Percentiles rank a stretch among this genome's conserved stretches.
These are phyloP conservation scores for Falco biarmicus DNA, from an alignment of 2,797 vertebrate species.

Conservation along the genomic window DNA sequence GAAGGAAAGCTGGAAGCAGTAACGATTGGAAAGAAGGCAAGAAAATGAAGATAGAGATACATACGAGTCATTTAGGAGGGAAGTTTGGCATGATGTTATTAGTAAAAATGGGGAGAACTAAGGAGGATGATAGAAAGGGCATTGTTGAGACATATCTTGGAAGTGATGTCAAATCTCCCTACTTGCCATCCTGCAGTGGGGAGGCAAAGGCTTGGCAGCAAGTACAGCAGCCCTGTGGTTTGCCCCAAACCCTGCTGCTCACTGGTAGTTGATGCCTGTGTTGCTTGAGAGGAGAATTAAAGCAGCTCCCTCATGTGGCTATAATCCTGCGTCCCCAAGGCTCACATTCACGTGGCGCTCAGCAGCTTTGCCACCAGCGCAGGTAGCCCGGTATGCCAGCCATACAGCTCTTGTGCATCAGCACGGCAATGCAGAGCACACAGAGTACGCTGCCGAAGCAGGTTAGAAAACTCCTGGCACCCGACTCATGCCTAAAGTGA, in stretches of 20 bases:
- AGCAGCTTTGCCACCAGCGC: accelerated
- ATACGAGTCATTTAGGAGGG: background rate
- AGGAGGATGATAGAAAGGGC: background rate
- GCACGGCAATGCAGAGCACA: background rate
- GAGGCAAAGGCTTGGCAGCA: background rate
- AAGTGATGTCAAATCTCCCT: background rate
- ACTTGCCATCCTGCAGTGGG: accelerated
- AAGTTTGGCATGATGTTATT: background rate
- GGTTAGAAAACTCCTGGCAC: background rate
- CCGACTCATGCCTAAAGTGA: background rate
- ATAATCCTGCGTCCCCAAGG: background rate
- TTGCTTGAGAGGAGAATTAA: background rate
- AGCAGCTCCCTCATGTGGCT: background rate
- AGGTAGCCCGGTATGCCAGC: accelerated
- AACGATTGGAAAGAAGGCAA: background rate
- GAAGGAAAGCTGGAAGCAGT: background rate
- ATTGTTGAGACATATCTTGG: background rate
- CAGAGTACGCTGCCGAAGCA: background rate
- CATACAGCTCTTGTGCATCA: background rate
- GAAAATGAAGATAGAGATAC: background rate
- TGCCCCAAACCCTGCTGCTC: background rate
- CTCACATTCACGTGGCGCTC: background rate
- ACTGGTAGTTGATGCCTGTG: background rate
- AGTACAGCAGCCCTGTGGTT: background rate
- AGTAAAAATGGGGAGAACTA: background rate